A percentile compares a stretch with the other conserved stretches of the same genome.
Evolutionary conservation across 2,797 vertebrate genomes (phyloP).

Genomic region (Peromyscus eremicus): DNA sequence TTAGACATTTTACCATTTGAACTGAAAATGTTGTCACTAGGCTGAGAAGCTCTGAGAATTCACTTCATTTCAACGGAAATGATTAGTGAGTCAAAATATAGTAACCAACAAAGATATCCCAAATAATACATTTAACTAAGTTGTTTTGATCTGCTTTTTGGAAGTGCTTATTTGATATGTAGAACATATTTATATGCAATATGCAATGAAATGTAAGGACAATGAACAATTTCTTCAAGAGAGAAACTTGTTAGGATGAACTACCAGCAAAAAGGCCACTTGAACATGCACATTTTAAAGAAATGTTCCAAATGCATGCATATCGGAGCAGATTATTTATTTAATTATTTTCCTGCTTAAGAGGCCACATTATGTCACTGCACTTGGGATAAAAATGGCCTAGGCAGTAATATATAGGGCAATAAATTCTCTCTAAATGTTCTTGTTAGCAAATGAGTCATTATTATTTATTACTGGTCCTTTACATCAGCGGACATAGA

Average conservation of each 20-base stretch:
- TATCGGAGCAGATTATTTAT: conserved; percentile 10
- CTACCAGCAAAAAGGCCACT: neutral
- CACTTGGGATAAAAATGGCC: neutral
- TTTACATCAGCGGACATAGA: conserved; percentile 7
- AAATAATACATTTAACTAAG: neutral
- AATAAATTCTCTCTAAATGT: conserved; percentile 61
- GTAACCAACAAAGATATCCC: neutral
- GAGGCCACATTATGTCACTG: conserved; percentile 30
- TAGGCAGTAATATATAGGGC: neutral
- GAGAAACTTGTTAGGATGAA: neutral
- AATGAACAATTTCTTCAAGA: conserved; percentile 3
- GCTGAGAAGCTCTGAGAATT: neutral
- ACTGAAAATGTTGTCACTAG: neutral
- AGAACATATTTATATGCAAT: no score
- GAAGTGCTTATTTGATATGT: neutral
- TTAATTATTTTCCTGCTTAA: conserved; percentile 60
- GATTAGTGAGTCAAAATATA: conserved; percentile 48
- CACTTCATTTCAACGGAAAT: conserved; percentile 15
- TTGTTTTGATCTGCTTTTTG: conserved; percentile 5
- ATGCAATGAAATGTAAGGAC: neutral
- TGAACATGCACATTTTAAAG: neutral
- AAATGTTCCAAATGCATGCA: conserved; percentile 1
- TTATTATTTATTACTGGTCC: conserved; percentile 53
- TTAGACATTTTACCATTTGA: conserved; percentile 10
- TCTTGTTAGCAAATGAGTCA: conserved; percentile 58